Base-by-base conservation (phyloP, 37 sponge, comb jelly and placozoan genomes). In the Mnemiopsis leidyi region DNA sequence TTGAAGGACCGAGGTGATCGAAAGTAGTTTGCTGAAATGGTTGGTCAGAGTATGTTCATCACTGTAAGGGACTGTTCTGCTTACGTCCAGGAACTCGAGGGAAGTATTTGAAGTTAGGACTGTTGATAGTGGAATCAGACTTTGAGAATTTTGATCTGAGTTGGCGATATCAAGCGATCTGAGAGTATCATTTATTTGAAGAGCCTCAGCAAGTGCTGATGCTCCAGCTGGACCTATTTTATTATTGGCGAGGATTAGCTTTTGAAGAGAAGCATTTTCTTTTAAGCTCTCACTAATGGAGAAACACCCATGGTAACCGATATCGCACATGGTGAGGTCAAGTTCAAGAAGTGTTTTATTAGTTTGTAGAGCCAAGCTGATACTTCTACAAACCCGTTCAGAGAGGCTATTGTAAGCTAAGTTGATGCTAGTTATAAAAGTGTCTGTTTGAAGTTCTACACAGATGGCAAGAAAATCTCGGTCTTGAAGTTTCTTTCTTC, bases 121-220 rank as follows among this genome's bases (percentile, higher is more conserved):
- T 23, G 90, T 85, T 2, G 38, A 39, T 20, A 85, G 1, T 18
- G 90, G 90, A 13, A 85, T 85, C 24, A 85, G 21, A 40, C 90
- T 85, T 25, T 85, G 90, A n/a, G 90, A 38, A 23, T 35, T 85
- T 23, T 85, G 90, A 26, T 85, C 61, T 3, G 90, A 39, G 24
- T 35, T 36, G n/a, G 36, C 24, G 1, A 85, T 38, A 40, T 85
- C 40, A 40, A 85, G 90, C 1, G 40, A 25, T 18, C 1, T 39
- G 13, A 85, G 26, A 40, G 90, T 28, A n/a, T 85, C 29, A 25
- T 85, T 85, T 1, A 85, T 23, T 39, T 85, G 90, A 0, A 85
- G 48, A 0, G 35, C 61, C 0, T 5, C 48, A 39, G 90, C 40
- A 23, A 85, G 61, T n/a, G 25, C 90, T 23, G 61, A 40, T 39